Evolutionary conservation across 2,113 vertebrate species (phyloP).

Genomic region (Oncorhynchus keta): DNA sequence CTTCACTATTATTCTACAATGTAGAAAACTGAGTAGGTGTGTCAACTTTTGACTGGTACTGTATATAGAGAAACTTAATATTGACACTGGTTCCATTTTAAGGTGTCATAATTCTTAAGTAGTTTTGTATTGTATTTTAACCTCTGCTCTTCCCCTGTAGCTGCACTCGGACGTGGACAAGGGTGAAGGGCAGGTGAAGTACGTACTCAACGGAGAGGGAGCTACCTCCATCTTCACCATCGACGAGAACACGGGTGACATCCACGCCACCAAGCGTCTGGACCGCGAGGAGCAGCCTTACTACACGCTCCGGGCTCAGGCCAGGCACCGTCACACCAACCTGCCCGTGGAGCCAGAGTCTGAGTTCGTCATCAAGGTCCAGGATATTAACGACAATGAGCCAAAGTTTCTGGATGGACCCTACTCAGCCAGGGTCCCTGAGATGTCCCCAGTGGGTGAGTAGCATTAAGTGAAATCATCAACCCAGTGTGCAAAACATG

Average conservation of each 20-base stretch:
- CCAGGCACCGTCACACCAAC: slow-evolving; percentile 79
- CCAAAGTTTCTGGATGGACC: slow-evolving; percentile 85
- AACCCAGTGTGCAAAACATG: no score
- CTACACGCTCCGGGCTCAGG: slow-evolving; percentile 87
- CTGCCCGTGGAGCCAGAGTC: slow-evolving; percentile 86
- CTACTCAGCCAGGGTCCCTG: slow-evolving; percentile 83
- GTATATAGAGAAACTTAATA: no score
- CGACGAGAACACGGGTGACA: slow-evolving; percentile 91
- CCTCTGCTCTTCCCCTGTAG: slow-evolving; percentile 57
- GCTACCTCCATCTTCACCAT: slow-evolving; percentile 92
- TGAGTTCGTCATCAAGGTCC: slow-evolving; percentile 84
- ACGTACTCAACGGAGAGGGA: slow-evolving; percentile 89
- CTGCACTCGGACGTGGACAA: slow-evolving; percentile 93
- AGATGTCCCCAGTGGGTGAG: slow-evolving; percentile 84
- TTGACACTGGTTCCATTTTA: no score
- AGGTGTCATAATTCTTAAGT: no score
- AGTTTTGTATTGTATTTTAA: no score
- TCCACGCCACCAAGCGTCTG: slow-evolving; percentile 89
- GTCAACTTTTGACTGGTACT: no score
- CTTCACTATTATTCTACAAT: no score
- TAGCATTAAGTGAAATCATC: background rate
- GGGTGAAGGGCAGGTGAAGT: slow-evolving; percentile 88
- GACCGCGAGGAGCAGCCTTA: slow-evolving; percentile 91
- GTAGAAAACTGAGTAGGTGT: no score
- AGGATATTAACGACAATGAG: slow-evolving; percentile 72